These are phyloP conservation scores for Drosophila lowei DNA, from an alignment of 1,140 invertebrate species.

Conservation along the genomic window DNA sequence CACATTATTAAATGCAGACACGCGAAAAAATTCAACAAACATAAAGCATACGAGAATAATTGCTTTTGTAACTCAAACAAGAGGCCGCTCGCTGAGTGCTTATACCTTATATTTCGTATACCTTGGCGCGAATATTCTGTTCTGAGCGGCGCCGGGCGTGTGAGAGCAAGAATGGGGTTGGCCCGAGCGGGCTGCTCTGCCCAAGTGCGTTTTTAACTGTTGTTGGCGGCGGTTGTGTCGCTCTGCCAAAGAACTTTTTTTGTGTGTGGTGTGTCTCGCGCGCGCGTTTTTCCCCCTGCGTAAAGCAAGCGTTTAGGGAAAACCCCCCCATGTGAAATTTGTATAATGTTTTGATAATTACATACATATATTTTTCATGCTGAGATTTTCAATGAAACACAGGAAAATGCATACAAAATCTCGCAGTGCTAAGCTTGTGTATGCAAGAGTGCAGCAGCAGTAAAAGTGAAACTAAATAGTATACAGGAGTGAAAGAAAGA, in stretches of 20 bases:
- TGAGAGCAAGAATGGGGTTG: slow-evolving; percentile 29
- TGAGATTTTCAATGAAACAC: slow-evolving; percentile 33
- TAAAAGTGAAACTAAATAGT: slow-evolving; percentile 20
- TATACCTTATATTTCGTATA: no score
- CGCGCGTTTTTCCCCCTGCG: slow-evolving; percentile 26
- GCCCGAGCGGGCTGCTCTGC: slow-evolving; percentile 37
- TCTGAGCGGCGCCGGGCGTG: no score
- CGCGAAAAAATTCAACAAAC: no score
- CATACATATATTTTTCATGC: slow-evolving; percentile 40
- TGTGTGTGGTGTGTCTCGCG: slow-evolving; percentile 40
- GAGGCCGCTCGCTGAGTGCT: no score
- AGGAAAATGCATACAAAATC: slow-evolving; percentile 59
- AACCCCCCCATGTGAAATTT: slow-evolving; percentile 38
- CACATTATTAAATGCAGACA: no score
- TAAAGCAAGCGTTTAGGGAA: slow-evolving; percentile 34
- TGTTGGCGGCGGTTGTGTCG: slow-evolving; percentile 72
- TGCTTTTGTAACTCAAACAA: no score
- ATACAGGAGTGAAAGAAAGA: slow-evolving; percentile 9
- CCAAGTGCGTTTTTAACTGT: slow-evolving; percentile 71
- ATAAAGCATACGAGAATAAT: no score
- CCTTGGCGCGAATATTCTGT: no score
- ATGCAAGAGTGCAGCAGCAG: slow-evolving; percentile 17
- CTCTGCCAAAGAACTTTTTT: slow-evolving; percentile 47
- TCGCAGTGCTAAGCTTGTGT: slow-evolving; percentile 13
- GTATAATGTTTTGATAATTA: slow-evolving; percentile 67